Percentiles rank a stretch among this genome's conserved stretches.
phyloP scores from a whole-genome alignment of 2,888 invertebrate genomes.

The Metalampra italica region DNA sequence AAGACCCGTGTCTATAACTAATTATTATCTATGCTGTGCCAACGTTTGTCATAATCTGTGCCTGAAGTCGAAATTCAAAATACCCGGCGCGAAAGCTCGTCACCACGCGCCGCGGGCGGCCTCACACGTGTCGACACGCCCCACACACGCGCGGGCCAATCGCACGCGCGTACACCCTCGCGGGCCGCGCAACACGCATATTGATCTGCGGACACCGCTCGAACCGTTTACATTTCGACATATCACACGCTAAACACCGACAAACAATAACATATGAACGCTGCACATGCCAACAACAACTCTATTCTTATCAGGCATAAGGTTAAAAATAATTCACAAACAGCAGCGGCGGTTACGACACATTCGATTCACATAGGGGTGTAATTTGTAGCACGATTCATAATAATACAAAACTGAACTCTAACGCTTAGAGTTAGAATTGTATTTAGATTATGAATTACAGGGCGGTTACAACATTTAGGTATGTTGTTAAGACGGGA shows the following conservation, averaged over 20 bases:
- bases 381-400: slow-evolving; percentile 51
- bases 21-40: too few species aligned
- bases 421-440: not conserved
- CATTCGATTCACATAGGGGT: slow-evolving; percentile 19
- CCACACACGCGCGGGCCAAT: slow-evolving; percentile 67
- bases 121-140: slow-evolving; percentile 57
- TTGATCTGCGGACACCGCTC: slow-evolving; percentile 76
- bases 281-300: slow-evolving; percentile 24
- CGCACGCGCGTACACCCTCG: slow-evolving; percentile 64
- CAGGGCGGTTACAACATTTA: slow-evolving; percentile 17
- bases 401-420: not conserved
- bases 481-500: not conserved
- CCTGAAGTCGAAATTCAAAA: slow-evolving; percentile 32
- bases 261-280: slow-evolving; percentile 70
- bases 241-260: slow-evolving; percentile 76
- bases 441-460: not conserved
- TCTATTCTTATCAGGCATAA: not conserved
- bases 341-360: slow-evolving; percentile 25
- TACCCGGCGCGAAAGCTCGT: slow-evolving; percentile 67
- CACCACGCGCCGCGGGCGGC: slow-evolving; percentile 50
- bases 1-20: too few species aligned
- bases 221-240: slow-evolving; percentile 76
- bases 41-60: not conserved
- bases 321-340: slow-evolving; percentile 19
- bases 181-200: slow-evolving; percentile 69